These are phyloP conservation scores for Marisa cornuarietis DNA, from an alignment of 1,140 invertebrate genomes.

Conservation along the genomic window DNA sequence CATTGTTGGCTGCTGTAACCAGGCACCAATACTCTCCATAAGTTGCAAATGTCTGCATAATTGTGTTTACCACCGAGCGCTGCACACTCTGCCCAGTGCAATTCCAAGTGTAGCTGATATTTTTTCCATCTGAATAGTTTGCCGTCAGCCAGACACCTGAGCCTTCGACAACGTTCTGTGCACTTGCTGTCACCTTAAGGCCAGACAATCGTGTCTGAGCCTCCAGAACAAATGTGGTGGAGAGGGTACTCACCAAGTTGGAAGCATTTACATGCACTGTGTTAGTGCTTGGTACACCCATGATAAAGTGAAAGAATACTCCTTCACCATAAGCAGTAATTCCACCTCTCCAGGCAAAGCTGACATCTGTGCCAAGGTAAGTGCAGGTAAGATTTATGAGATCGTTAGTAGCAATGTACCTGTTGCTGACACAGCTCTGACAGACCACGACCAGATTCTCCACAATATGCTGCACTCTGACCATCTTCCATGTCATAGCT, in stretches of 20 bases:
- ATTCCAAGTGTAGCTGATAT: slow-evolving; percentile 29
- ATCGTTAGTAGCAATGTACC: not conserved
- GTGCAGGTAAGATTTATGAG: not conserved
- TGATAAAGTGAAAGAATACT: not conserved
- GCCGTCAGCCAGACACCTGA: slow-evolving; percentile 5
- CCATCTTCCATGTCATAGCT: not conserved
- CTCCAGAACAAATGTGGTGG: not conserved
- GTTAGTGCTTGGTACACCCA: not conserved
- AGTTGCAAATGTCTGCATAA: slow-evolving; percentile 20
- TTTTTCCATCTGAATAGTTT: slow-evolving; percentile 24
- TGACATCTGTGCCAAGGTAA: slow-evolving; percentile 3
- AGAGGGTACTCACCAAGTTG: slow-evolving; percentile 5
- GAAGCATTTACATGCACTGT: not conserved
- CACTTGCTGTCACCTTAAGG: not conserved
- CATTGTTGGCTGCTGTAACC: slow-evolving; percentile 35
- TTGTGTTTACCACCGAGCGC: slow-evolving; percentile 8
- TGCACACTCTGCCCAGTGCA: slow-evolving; percentile 19
- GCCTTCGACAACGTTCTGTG: not conserved
- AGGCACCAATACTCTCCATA: slow-evolving; percentile 30
- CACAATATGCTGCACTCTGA: slow-evolving; percentile 7
- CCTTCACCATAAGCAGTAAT: not conserved
- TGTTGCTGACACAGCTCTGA: slow-evolving; percentile 8
- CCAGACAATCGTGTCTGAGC: not conserved
- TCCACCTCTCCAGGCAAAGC: not conserved
- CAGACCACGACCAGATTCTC: slow-evolving; percentile 5